Evolutionary conservation across 2,888 invertebrate genomes (phyloP).

Genomic region (Adela reaumurella): DNA sequence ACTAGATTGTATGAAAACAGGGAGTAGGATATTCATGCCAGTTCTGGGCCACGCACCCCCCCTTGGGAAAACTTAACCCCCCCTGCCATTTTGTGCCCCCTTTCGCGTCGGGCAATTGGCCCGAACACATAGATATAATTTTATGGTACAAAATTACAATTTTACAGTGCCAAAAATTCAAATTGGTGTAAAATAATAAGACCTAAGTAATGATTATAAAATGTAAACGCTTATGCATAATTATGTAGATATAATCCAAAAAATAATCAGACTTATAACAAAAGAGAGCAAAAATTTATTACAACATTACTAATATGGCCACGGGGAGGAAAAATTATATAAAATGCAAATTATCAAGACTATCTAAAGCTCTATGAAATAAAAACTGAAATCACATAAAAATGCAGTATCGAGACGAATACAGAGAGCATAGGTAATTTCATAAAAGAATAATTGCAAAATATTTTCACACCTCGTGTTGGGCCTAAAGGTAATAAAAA

Average conservation of each 20-base stretch:
- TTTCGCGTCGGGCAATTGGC: too few species aligned
- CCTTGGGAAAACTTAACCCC: too few species aligned
- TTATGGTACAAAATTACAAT: background rate
- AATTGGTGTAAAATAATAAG: conserved; percentile 3
- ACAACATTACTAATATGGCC: conserved; percentile 27
- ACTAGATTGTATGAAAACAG: too few species aligned
- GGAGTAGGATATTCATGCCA: too few species aligned
- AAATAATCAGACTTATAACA: conserved; percentile 4
- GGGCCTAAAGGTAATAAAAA: too few species aligned
- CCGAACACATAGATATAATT: too few species aligned
- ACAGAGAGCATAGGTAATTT: too few species aligned
- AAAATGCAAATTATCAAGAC: too few species aligned
- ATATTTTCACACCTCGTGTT: too few species aligned
- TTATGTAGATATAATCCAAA: background rate
- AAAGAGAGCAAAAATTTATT: background rate
- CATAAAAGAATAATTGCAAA: conserved; percentile 3
- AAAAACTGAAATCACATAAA: background rate
- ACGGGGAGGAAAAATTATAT: conserved; percentile 30
- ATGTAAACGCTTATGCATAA: conserved; percentile 2
- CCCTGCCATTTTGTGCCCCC: too few species aligned
- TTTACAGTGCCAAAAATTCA: conserved; percentile 1
- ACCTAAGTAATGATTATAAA: conserved; percentile 1
- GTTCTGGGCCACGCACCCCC: too few species aligned
- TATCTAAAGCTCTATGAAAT: background rate
- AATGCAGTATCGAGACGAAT: too few species aligned